Percentiles rank a stretch among this genome's conserved stretches.
Conservation (phyloP, 2,888 invertebrate genomes). For the Drosophila yooni region DNA sequence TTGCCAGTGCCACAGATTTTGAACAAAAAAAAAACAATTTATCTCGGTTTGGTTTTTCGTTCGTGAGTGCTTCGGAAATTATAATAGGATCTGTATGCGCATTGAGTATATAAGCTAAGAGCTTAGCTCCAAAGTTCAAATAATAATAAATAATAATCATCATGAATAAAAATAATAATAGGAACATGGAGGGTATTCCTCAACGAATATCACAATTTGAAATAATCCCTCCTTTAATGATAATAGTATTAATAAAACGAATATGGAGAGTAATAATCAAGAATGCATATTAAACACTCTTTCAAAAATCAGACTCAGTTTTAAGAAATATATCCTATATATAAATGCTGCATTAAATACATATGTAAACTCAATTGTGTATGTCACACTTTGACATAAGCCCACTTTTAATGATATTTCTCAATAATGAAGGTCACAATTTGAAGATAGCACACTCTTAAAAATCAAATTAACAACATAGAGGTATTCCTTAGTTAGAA, state of each 20-base stretch:
- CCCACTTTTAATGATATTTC: not conserved
- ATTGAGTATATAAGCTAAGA: not conserved
- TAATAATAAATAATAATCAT: not conserved
- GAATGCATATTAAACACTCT: not conserved
- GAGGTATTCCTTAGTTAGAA: conserved; percentile 26
- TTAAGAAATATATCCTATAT: not conserved
- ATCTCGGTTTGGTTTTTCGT: conserved; percentile 6
- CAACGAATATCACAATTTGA: not conserved
- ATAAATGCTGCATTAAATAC: not conserved
- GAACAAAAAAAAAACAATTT: not conserved
- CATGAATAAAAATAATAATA: not conserved
- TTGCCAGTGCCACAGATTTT: conserved; percentile 13
- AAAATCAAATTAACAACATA: not conserved
- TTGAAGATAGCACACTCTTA: not conserved
- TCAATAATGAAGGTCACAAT: not conserved
- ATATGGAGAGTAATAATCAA: not conserved
- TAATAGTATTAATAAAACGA: not conserved
- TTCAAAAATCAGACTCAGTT: not conserved
- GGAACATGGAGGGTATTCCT: not conserved
- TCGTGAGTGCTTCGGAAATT: not conserved
- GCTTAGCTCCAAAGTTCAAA: not conserved
- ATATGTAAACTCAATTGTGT: not conserved
- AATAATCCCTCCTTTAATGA: not conserved
- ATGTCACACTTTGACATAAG: fast-evolving
- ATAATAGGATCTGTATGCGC: not conserved